These are phyloP conservation scores for Atethmia centrago DNA, from an alignment of 2,888 invertebrate species.

Conservation along the genomic window DNA sequence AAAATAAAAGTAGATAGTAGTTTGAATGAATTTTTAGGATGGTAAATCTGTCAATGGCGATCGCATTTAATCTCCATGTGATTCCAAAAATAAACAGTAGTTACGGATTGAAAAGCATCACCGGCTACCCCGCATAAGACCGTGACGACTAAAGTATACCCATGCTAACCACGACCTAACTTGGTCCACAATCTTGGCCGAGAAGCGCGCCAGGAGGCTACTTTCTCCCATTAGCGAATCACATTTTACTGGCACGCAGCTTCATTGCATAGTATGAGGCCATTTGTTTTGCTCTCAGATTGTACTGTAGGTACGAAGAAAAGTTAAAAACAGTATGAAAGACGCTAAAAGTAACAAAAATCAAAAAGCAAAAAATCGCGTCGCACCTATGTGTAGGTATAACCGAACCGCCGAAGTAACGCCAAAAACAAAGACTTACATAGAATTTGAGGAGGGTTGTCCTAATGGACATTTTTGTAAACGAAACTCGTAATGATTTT, in stretches of 20 bases:
- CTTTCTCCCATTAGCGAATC: constrained; percentile 24
- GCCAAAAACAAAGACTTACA: constrained; percentile 76
- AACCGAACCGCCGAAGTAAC: constrained; percentile 68
- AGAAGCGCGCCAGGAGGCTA: constrained; percentile 8
- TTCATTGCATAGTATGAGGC: constrained; percentile 22
- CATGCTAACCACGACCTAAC: neutral
- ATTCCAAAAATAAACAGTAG: no score
- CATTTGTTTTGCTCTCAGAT: neutral
- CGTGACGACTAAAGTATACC: neutral
- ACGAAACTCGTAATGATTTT: constrained; percentile 77
- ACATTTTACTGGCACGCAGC: constrained; percentile 29
- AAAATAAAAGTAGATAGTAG: neutral
- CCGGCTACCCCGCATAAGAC: neutral
- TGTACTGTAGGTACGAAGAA: neutral
- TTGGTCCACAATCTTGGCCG: constrained; percentile 7
- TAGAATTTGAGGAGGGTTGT: constrained; percentile 81
- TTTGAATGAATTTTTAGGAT: neutral
- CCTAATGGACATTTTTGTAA: constrained; percentile 82
- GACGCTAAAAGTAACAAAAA: neutral
- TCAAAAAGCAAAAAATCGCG: neutral
- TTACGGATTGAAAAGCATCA: neutral
- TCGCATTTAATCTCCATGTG: neutral
- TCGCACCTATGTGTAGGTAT: neutral
- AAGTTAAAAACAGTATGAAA: constrained; percentile 11
- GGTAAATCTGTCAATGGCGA: neutral